A percentile compares a stretch with the other conserved stretches of the same genome.
Conservation (phyloP, 2,113 vertebrate genomes). For the Grallaria varia region DNA sequence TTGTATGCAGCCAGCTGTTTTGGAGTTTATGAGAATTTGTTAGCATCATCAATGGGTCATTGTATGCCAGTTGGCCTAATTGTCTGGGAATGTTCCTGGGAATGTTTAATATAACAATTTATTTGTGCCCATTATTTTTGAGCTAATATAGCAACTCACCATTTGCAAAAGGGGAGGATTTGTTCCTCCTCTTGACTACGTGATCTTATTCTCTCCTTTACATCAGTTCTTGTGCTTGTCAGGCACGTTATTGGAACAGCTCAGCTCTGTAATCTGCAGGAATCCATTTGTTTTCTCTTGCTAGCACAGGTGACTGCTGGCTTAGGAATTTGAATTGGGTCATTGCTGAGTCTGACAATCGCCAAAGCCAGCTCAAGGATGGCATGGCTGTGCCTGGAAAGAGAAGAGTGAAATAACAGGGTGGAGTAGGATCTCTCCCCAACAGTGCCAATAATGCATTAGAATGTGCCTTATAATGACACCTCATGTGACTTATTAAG, state of each 20-base stretch:
- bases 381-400: neutral
- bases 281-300: neutral
- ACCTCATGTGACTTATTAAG: neutral
- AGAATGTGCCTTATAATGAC: neutral
- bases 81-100: constrained; percentile 40
- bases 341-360: neutral
- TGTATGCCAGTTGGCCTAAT: constrained; percentile 26
- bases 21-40: constrained; percentile 8
- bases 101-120: constrained; percentile 22
- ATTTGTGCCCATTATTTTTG: neutral
- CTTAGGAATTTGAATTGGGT: neutral
- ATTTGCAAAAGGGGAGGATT: neutral
- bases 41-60: constrained; percentile 7
- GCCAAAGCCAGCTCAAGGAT: neutral
- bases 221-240: neutral
- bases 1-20: neutral
- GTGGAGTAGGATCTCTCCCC: neutral
- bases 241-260: neutral
- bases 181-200: neutral
- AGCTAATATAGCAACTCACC: neutral
- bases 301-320: neutral
- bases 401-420: neutral
- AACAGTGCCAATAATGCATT: neutral
- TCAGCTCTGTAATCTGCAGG: neutral
- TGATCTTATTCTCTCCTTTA: neutral